These are phyloP conservation scores for Drepanosiphum platanoidis DNA, from an alignment of 2,888 invertebrate species.

Conservation along the genomic window DNA sequence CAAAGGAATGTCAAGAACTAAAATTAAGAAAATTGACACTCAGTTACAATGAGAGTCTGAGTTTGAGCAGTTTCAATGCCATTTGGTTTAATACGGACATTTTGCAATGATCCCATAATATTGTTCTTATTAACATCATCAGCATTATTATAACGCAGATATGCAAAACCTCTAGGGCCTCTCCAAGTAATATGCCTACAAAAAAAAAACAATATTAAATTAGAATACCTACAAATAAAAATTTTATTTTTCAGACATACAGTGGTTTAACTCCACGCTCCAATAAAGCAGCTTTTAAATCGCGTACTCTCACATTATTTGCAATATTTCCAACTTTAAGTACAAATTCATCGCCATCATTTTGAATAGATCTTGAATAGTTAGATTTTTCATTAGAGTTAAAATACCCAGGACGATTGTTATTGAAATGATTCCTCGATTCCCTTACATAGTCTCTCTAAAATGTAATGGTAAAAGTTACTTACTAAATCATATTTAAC, in stretches of 20 bases:
- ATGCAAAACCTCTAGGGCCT: slow-evolving; percentile 73
- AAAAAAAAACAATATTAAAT: slow-evolving; percentile 3
- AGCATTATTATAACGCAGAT: slow-evolving; percentile 70
- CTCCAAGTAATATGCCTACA: slow-evolving; percentile 77
- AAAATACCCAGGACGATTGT: slow-evolving; percentile 32
- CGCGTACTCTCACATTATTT: slow-evolving; percentile 77
- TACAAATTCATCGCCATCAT: slow-evolving; percentile 65
- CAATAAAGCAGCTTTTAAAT: slow-evolving; percentile 78
- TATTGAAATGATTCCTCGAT: slow-evolving; percentile 25
- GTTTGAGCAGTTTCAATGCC: slow-evolving; percentile 60
- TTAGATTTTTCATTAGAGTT: slow-evolving; percentile 47
- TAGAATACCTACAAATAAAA: neutral
- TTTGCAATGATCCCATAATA: slow-evolving; percentile 53
- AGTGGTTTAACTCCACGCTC: slow-evolving; percentile 79
- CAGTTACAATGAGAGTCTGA: slow-evolving; percentile 57
- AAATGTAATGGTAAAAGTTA: neutral
- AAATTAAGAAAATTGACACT: slow-evolving; percentile 49
- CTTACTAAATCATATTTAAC: neutral
- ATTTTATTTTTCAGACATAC: slow-evolving; percentile 43
- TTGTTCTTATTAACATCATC: slow-evolving; percentile 39
- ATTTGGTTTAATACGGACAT: slow-evolving; percentile 56
- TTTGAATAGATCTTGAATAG: slow-evolving; percentile 45
- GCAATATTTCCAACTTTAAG: slow-evolving; percentile 78
- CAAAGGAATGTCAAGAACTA: slow-evolving; percentile 22
- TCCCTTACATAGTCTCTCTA: slow-evolving; percentile 35